A percentile compares a stretch with the other conserved stretches of the same genome.
Conservation (phyloP, 2,888 invertebrate species). For the Trissolcus brochymenae region DNA sequence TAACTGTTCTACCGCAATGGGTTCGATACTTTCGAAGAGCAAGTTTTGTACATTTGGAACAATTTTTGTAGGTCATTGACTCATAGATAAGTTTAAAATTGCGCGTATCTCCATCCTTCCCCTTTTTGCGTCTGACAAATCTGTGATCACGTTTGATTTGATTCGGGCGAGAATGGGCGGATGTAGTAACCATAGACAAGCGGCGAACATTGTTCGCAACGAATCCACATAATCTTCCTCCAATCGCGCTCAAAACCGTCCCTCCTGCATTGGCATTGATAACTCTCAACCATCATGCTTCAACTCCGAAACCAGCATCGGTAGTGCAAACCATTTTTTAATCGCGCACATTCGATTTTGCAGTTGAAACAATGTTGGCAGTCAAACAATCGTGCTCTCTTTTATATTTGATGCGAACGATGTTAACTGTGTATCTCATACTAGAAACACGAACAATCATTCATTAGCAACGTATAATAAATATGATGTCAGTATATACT, state of each 20-base stretch:
- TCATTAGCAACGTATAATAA: slow-evolving; percentile 66
- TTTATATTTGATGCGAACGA: slow-evolving; percentile 65
- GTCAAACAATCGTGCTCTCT: slow-evolving; percentile 46
- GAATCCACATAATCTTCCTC: slow-evolving; percentile 59
- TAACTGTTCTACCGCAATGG: slow-evolving; percentile 22
- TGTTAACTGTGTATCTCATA: slow-evolving; percentile 66
- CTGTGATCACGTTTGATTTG: slow-evolving; percentile 68
- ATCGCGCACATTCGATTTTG: slow-evolving; percentile 23
- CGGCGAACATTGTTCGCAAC: slow-evolving; percentile 65
- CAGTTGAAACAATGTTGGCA: slow-evolving; percentile 31
- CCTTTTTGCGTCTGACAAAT: slow-evolving; percentile 62
- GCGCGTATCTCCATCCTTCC: slow-evolving; percentile 50
- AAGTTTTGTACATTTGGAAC: slow-evolving; percentile 35
- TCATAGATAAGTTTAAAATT: slow-evolving; percentile 63
- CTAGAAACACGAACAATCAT: slow-evolving; percentile 62
- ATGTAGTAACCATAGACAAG: slow-evolving; percentile 74
- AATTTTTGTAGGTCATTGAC: slow-evolving; percentile 56
- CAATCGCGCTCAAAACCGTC: slow-evolving; percentile 46
- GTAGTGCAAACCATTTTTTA: slow-evolving; percentile 20
- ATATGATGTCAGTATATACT: slow-evolving; percentile 65
- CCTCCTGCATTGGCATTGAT: slow-evolving; percentile 20
- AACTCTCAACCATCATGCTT: slow-evolving; percentile 9
- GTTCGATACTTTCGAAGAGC: slow-evolving; percentile 24
- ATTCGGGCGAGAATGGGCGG: slow-evolving; percentile 69
- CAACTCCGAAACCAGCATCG: background rate